These are phyloP conservation scores for Caranx ignobilis DNA, from an alignment of 2,113 vertebrate genomes.

Conservation along the genomic window DNA sequence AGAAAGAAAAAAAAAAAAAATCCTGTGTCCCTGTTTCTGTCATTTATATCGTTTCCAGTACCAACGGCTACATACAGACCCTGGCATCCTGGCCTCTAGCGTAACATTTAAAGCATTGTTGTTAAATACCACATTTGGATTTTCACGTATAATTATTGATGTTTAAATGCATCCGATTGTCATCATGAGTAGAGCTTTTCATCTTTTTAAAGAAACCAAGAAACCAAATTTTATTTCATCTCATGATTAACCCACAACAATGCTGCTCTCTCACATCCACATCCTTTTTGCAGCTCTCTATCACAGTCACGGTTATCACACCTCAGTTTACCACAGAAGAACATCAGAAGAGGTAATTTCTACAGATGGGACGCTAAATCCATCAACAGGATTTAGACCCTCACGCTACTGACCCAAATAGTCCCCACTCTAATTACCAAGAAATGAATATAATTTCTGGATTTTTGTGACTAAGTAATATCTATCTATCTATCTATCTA, in stretches of 20 bases:
- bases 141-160: neutral
- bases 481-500: neutral
- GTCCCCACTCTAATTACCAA: neutral
- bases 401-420: neutral
- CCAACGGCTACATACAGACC: neutral
- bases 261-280: neutral
- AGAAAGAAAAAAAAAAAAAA: neutral
- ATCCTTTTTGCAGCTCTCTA: neutral
- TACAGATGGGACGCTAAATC: neutral
- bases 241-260: neutral
- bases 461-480: constrained; percentile 5
- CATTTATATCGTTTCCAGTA: neutral
- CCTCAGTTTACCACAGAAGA: neutral
- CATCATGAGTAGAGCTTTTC: neutral
- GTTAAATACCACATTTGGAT: neutral
- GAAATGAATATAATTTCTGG: neutral
- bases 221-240: neutral
- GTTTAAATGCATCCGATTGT: neutral
- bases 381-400: neutral
- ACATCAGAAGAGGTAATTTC: neutral
- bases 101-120: too few species aligned
- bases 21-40: neutral
- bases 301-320: too few species aligned
- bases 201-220: neutral
- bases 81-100: neutral